Evolutionary conservation across 2,797 vertebrate genomes (phyloP), one percentile per base, ranked within the genome.

Genomic region (Micrastur ruficollis): DNA sequence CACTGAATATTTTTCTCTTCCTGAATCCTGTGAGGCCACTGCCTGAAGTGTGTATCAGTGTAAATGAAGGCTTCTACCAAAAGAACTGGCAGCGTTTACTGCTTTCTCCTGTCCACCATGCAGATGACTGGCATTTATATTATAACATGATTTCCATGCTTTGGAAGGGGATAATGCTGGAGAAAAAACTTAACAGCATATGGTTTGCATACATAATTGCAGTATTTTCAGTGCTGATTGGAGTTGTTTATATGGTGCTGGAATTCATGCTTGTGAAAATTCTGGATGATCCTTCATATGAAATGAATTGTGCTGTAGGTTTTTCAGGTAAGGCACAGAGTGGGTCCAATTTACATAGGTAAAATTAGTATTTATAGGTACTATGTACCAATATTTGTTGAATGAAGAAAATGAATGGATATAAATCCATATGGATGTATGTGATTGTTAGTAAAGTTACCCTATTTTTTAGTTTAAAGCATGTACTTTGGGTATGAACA

Each of bases 71-170:
- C 4, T 99, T 98, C 97, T 96, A 98, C 97, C 81, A 47, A 5
- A 90, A 55, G 34, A 99, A 99, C 86, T 99, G 99, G 99, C 97
- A 97, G 6, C 99, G 99, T 53, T 96, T 99, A 6, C 92, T 99
- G 46, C 98, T 99, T 12, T 98, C 99, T 12, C 99, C 99, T 3
- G 55, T 99, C 81, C 99, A 99, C 97, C 99, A 99, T 10, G 98
- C 50, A 0, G 98, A 99, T 19, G 99, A 99, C 47, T 99, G 98
- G 98, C 99, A 99, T 73, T 98, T 99, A 31, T 99, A 99, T 95
- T 99, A 99, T 97, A 99, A 99, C 96, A 99, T 99, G 99, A 97
- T 61, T 9, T 99, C 99, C 61, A 98, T 99, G 95, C 97, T 99
- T 25, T 99, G 99, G 99, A 99, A 99, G 92, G 99, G 99, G 26